Conservation (phyloP, 64 coral and sea anemone species). For the Exaiptasia diaphana region DNA sequence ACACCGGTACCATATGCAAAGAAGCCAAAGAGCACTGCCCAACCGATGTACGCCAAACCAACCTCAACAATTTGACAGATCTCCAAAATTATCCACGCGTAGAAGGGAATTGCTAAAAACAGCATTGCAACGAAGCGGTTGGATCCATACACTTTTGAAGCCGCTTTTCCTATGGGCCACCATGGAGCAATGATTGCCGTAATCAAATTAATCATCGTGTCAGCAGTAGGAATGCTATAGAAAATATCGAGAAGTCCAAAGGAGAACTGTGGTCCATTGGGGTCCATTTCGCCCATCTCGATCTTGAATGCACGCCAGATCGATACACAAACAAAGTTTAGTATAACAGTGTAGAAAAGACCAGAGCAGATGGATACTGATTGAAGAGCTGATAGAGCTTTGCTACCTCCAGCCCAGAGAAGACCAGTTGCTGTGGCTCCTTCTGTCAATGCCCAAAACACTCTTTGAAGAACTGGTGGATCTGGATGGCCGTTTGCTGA, state of each 20-base stretch:
- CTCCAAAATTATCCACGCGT: conserved; percentile 15
- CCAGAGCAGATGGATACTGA: conserved; percentile 52
- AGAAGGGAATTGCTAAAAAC: neutral
- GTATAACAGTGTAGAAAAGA: conserved; percentile 34
- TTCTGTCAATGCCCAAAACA: conserved; percentile 70
- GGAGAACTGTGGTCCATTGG: conserved; percentile 47
- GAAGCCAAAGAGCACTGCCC: conserved; percentile 28
- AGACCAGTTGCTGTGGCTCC: conserved; percentile 52
- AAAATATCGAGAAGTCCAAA: conserved; percentile 23
- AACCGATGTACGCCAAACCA: conserved; percentile 42
- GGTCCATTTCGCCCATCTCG: conserved; percentile 56
- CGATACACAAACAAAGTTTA: conserved; percentile 43
- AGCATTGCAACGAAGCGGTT: neutral
- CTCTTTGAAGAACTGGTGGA: conserved; percentile 50
- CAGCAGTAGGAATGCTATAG: neutral
- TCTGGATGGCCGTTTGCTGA: conserved; percentile 58
- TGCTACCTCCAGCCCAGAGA: conserved; percentile 12
- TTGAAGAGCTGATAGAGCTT: conserved; percentile 44
- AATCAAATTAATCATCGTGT: no score
- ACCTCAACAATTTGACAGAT: neutral
- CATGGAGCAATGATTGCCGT: conserved; percentile 38
- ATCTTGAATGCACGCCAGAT: conserved; percentile 55
- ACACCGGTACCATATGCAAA: neutral
- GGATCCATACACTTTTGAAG: neutral
- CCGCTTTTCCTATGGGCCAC: conserved; percentile 36